Evolutionary conservation across 1,140 invertebrate species (phyloP).

Genomic region (Xylocopa sonorina): DNA sequence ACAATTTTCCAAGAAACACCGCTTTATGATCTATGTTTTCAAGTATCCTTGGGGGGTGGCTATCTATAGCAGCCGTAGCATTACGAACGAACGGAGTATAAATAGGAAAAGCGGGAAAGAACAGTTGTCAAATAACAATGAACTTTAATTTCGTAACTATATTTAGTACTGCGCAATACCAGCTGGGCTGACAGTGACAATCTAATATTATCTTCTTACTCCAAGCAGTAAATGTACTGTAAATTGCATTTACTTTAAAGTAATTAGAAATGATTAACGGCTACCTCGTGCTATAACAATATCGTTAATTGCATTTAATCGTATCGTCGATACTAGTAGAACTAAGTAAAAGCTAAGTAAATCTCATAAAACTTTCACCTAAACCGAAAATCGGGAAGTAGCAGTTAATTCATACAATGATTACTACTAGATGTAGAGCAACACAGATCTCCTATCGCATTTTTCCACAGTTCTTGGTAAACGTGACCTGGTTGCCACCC

Average conservation of each 20-base stretch:
- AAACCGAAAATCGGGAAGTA: too few species aligned
- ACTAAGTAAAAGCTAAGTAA: too few species aligned
- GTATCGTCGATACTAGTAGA: too few species aligned
- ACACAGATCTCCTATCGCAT: background rate
- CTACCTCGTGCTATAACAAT: too few species aligned
- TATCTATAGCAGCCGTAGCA: background rate
- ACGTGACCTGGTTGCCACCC: background rate
- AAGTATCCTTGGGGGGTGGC: background rate
- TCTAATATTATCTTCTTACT: too few species aligned
- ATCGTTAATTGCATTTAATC: too few species aligned
- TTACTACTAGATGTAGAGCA: background rate
- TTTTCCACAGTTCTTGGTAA: conserved; percentile 16
- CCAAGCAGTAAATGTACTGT: background rate
- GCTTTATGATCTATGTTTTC: background rate
- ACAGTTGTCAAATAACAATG: conserved; percentile 8
- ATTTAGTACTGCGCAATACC: background rate
- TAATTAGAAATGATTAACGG: too few species aligned
- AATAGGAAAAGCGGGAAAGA: background rate
- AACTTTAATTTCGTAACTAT: background rate
- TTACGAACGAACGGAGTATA: background rate
- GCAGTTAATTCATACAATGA: background rate
- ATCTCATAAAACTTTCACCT: too few species aligned
- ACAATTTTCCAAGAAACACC: background rate
- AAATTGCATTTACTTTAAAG: background rate
- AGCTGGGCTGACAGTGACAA: background rate